Evolutionary conservation across 1,140 invertebrate species (phyloP).

Genomic region (Frieseomelitta varia): DNA sequence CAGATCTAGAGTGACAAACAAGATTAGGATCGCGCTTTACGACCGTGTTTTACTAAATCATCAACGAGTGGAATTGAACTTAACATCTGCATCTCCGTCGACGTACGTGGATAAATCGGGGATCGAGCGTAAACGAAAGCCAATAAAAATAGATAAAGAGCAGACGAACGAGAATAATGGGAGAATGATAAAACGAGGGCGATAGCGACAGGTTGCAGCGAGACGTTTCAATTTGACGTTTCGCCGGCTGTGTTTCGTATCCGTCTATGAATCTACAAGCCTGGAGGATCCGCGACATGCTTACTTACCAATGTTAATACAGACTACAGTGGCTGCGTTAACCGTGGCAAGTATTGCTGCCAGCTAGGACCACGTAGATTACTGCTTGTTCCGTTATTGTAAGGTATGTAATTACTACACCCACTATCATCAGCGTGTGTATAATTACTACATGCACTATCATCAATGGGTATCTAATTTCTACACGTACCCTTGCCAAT

Average conservation of each 20-base stretch:
- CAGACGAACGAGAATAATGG: too few species aligned
- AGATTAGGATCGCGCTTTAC: too few species aligned
- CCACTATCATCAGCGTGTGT: conserved; percentile 37
- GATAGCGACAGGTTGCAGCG: too few species aligned
- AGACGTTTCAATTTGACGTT: not conserved
- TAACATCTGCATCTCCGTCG: too few species aligned
- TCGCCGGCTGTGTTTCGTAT: not conserved
- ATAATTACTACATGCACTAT: conserved; percentile 50
- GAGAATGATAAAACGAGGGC: not conserved
- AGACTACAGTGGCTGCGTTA: not conserved
- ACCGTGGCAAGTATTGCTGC: conserved; percentile 6
- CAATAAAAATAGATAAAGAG: too few species aligned
- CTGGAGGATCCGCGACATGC: not conserved
- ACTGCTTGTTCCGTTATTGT: conserved; percentile 31
- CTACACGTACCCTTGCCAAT: conserved; percentile 29
- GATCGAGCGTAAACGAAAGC: too few species aligned
- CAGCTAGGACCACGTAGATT: conserved; percentile 25
- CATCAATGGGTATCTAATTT: conserved; percentile 50
- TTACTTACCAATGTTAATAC: conserved; percentile 11
- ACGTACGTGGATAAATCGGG: too few species aligned
- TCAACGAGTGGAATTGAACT: too few species aligned
- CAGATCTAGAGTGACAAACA: too few species aligned
- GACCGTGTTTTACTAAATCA: too few species aligned
- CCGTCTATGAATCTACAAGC: not conserved
- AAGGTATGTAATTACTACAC: conserved; percentile 44